A percentile compares a stretch with the other conserved stretches of the same genome.
Conservation (phyloP, 1,140 invertebrate genomes). For the Stegodyphus dumicola region DNA sequence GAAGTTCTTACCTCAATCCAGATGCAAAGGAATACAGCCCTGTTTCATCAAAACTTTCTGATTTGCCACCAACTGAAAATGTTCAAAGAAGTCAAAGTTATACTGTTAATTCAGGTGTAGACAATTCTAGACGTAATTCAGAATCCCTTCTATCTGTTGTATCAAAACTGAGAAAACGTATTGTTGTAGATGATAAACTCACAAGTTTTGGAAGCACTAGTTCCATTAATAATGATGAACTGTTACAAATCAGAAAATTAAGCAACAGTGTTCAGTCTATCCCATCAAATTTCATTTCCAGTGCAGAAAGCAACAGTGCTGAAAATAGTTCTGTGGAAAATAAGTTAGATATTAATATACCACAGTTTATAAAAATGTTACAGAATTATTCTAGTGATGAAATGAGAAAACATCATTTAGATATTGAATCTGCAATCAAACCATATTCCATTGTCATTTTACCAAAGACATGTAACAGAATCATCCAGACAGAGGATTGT, state of each 20-base stretch:
- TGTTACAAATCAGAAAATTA: too few relatives aligned
- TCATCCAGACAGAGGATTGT: too few relatives aligned
- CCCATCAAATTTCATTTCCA: too few relatives aligned
- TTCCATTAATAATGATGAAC: too few relatives aligned
- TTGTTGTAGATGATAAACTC: background rate
- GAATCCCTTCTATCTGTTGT: background rate
- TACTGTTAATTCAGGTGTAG: too few relatives aligned
- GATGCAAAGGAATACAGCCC: slow-evolving; percentile 10
- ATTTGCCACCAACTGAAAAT: background rate
- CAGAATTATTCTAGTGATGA: background rate
- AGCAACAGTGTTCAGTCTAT: too few relatives aligned
- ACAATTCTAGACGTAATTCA: background rate
- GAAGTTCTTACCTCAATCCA: background rate
- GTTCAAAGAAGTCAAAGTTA: background rate
- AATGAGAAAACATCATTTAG: background rate
- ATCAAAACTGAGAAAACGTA: background rate
- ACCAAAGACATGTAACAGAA: background rate
- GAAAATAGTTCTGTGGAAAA: too few relatives aligned
- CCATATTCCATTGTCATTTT: background rate
- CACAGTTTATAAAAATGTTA: background rate
- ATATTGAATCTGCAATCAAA: slow-evolving; percentile 3
- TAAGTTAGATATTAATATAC: too few relatives aligned
- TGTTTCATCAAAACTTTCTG: background rate
- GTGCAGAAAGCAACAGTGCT: too few relatives aligned
- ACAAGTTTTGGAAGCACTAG: too few relatives aligned